phyloP scores from a whole-genome alignment of 2,888 invertebrate species.

The Eucriotettix oculatus region DNA sequence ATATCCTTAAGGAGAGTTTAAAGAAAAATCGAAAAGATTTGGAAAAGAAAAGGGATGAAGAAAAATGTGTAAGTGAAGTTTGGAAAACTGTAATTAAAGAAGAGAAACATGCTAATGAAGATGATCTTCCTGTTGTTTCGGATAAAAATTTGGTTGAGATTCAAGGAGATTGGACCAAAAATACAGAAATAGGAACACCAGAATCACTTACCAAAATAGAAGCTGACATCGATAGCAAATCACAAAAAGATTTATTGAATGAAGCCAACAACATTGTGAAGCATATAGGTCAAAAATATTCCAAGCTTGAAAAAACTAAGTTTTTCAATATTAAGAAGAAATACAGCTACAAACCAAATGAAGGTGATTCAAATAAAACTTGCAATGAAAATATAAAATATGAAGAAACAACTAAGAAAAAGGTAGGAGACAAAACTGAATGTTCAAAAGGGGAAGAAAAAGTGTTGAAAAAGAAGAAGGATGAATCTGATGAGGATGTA shows the following conservation, averaged over 20 bases:
- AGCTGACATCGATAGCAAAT: not conserved
- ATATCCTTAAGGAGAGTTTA: not conserved
- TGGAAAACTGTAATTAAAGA: conserved; percentile 7
- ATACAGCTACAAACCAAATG: not conserved
- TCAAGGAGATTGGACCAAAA: too few relatives aligned
- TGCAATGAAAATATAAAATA: not conserved
- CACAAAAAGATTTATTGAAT: conserved; percentile 1
- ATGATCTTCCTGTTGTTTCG: not conserved
- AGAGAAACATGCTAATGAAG: not conserved
- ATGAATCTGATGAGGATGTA: conserved; percentile 21
- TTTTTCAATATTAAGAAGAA: not conserved
- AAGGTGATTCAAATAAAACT: not conserved
- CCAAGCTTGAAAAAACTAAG: not conserved
- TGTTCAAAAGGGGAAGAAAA: conserved; percentile 8
- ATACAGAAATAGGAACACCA: too few relatives aligned
- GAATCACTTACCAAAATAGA: too few relatives aligned
- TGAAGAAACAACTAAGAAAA: not conserved
- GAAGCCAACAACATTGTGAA: not conserved
- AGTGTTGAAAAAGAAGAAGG: conserved; percentile 17
- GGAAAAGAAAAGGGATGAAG: conserved; percentile 8
- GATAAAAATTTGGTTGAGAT: not conserved
- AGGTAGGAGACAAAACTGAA: conserved; percentile 5
- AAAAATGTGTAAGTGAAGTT: conserved; percentile 15
- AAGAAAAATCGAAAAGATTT: not conserved
- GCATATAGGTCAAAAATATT: not conserved